Conservation (phyloP, 2,797 vertebrate genomes). For the Halcyon leucocephala region DNA sequence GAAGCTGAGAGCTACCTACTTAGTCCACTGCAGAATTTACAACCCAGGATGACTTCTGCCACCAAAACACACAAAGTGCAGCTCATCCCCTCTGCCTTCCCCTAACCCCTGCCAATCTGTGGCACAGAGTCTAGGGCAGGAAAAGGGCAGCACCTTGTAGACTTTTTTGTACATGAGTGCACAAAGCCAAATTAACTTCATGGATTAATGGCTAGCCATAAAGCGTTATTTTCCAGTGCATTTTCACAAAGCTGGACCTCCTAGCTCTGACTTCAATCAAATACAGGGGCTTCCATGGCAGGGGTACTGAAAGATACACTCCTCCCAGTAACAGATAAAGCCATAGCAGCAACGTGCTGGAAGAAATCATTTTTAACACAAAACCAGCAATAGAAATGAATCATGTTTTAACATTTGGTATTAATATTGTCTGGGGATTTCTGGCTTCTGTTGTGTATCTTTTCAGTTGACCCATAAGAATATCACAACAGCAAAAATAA, state of each 20-base stretch:
- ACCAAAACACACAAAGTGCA: neutral
- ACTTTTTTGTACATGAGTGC: neutral
- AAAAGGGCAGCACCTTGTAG: neutral
- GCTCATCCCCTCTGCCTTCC: neutral
- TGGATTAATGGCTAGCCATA: neutral
- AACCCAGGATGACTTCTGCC: neutral
- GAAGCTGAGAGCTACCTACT: neutral
- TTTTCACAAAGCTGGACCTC: neutral
- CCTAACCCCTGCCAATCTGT: neutral
- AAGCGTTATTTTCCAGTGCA: neutral
- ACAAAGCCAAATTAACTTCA: neutral
- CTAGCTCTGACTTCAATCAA: neutral
- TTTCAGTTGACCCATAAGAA: neutral
- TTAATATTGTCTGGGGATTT: neutral
- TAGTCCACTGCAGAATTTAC: neutral
- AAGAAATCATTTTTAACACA: neutral
- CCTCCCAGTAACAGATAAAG: neutral
- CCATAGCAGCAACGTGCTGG: rapidly evolving
- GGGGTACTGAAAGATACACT: neutral
- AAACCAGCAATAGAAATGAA: neutral
- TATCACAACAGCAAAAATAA: slow-evolving; percentile 49
- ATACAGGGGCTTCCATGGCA: neutral
- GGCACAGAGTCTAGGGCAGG: neutral
- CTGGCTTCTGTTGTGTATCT: neutral
- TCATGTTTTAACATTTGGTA: neutral